Base-by-base conservation (phyloP, 2,113 vertebrate genomes). In the Hyperoodon ampullatus region DNA sequence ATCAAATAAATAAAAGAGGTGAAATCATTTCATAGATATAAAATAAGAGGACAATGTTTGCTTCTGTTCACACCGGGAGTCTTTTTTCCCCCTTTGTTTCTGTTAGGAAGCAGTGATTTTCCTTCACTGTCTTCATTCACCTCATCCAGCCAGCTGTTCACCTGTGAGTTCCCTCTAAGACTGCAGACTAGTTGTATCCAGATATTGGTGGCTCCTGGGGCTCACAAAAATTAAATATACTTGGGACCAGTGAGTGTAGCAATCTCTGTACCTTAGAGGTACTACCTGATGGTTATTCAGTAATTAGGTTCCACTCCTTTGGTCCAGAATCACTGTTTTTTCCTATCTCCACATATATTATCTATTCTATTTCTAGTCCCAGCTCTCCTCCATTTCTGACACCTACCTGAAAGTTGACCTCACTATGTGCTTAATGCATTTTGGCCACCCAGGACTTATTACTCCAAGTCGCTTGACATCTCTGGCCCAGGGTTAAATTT, bases 1-100 rank as follows among this genome's bases (percentile, higher is more conserved):
- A 93, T 88, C 16, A 93, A 26, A 23, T 68, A 80, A 89, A 77
- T 91, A 65, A 88, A 70, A 63, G n/a, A 58, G n/a, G 71, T 71
- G 66, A 75, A 84, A 14, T 58, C 19, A 35, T 74, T 66, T 55
- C 13, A 15, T 61, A 72, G 28, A 66, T 82, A 71, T 93, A 90
- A 66, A 81, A n/a, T 10, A 28, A 77, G 33, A 92, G 84, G 28
- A 50, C 13, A 90, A 5, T n/a, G 14, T 65, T 87, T 92, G 24
- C n/a, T 44, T 90, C 74, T 90, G 8, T 63, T 44, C 47, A 68
- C 9, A 23, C 9, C 33, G 28, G 33, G 47, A 74, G 3, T 35
- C n/a, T 42, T 70, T 18, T 63, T 68, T 44, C 15, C 28, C 16
- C 0, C 33, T 35, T 83, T 44, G 33, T 39, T 92, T 96, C 24